Conservation (phyloP, 1,140 invertebrate genomes). For the Teleogryllus occipitalis region DNA sequence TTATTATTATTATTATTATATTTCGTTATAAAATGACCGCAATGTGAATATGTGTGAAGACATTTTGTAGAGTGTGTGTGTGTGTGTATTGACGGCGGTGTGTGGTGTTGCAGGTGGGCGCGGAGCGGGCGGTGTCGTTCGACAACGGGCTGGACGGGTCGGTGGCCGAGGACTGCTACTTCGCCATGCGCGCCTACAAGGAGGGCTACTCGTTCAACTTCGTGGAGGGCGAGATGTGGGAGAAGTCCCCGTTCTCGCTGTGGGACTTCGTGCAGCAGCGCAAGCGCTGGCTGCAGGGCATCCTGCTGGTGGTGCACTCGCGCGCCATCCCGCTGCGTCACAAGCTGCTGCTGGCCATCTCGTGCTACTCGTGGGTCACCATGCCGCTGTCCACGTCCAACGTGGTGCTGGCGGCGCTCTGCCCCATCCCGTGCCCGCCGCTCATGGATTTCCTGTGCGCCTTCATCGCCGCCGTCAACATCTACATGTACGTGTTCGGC, state of each 20-base stretch:
- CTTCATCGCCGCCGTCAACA: constrained; percentile 82
- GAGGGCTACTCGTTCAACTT: constrained; percentile 85
- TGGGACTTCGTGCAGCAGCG: constrained; percentile 93
- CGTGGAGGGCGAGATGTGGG: constrained; percentile 95
- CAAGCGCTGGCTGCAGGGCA: constrained; percentile 95
- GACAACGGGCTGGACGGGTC: constrained; percentile 93
- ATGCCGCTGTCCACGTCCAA: constrained; percentile 88
- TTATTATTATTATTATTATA: no score
- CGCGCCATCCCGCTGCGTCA: constrained; percentile 70
- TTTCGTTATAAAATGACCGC: no score
- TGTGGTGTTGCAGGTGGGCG: constrained; percentile 58
- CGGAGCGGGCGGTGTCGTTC: constrained; percentile 85
- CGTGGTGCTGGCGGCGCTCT: constrained; percentile 70
- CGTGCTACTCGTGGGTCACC: constrained; percentile 93
- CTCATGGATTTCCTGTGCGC: constrained; percentile 76
- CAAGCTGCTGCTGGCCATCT: constrained; percentile 78
- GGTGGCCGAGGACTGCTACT: constrained; percentile 95
- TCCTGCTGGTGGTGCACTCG: constrained; percentile 87
- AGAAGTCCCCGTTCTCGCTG: constrained; percentile 91
- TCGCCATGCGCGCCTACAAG: constrained; percentile 85
- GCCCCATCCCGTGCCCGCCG: constrained; percentile 77
- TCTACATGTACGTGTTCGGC: constrained; percentile 95
- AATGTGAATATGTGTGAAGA: no score
- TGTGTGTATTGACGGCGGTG: no score
- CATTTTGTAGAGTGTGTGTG: no score